Evolutionary conservation across 2,797 vertebrate species (phyloP), one percentile per base, ranked within the genome.

Genomic region (Semotilus atromaculatus): DNA sequence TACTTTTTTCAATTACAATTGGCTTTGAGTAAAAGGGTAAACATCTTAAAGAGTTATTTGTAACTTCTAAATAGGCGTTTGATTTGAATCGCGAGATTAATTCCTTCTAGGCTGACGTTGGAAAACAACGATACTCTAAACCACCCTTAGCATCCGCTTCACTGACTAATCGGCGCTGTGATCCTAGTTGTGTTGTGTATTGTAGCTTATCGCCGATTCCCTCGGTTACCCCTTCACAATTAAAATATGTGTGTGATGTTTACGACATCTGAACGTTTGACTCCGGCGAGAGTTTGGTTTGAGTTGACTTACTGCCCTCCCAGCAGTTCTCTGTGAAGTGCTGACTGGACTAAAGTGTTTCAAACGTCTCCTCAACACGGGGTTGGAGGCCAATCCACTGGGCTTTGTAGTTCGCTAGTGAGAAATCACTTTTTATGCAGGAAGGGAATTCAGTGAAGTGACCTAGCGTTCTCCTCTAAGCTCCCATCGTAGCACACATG

Each of bases 221-320:
- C 40, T 77, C 80, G 73, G 23, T 38, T 68, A 60, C 58, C 51
- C 58, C 43, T 78, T 80, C 86, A 82, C 79, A 48, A 64, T 86
- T 77, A 80, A 92, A 91, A 92, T 66, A 87, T 89, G 88, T 45
- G 87, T 94, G 93, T 92, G 92, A 95, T 93, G 92, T 93, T 91
- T 86, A 87, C 62, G n/a, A 66, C 72, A 74, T 85, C 80, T 86
- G 90, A 86, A 88, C 91, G 90, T 91, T 92, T 91, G 92, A 92
- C 91, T 91, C 81, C 84, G 85, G 90, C 91, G 92, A 93, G 91
- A 92, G 90, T 92, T 93, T 93, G 85, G 87, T 91, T 76, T 88
- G 55, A 80, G 85, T 88, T 85, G 76, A 84, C 72, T 55, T 68
- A 11, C 34, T 68, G 45, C 31, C 40, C 58, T 66, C 90, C 71